These are phyloP conservation scores for Oreochromis aureus DNA, from an alignment of 2,113 vertebrate species.

Conservation along the genomic window DNA sequence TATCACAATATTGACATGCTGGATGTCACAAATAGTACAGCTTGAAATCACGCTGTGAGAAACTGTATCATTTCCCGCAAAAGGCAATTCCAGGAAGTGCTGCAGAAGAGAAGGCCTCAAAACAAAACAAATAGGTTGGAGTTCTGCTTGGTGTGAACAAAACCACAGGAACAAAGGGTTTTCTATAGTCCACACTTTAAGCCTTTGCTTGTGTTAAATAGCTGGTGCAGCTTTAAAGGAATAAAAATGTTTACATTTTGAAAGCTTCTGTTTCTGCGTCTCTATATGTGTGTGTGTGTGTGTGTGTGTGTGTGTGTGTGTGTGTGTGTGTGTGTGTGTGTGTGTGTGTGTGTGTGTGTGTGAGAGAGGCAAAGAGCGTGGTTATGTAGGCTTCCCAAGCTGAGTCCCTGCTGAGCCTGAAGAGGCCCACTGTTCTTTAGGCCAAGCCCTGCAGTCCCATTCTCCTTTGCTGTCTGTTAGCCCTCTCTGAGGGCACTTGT, in stretches of 20 bases:
- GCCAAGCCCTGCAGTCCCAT: constrained; percentile 43
- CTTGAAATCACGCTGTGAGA: constrained; percentile 15
- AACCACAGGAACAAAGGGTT: neutral
- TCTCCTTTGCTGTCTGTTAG: constrained; percentile 41
- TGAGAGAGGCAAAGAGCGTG: neutral
- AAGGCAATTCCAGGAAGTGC: constrained; percentile 23
- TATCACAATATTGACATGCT: constrained; percentile 4
- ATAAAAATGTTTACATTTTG: neutral
- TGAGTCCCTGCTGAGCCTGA: constrained; percentile 61
- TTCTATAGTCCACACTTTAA: no score
- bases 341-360: no score
- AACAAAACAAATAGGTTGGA: neutral
- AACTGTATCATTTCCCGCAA: neutral
- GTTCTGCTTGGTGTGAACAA: neutral
- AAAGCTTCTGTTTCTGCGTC: neutral
- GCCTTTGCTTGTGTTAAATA: neutral
- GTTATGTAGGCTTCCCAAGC: constrained; percentile 35
- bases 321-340: no score
- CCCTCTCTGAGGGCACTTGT: neutral
- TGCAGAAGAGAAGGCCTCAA: neutral
- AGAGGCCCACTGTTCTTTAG: constrained; percentile 63
- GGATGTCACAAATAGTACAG: neutral
- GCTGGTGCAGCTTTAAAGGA: neutral
- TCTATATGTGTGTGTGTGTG: neutral
- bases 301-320: no score